Percentiles rank a stretch among this genome's conserved stretches.
Conservation (phyloP, 2,888 invertebrate species). For the Aelia acuminata region DNA sequence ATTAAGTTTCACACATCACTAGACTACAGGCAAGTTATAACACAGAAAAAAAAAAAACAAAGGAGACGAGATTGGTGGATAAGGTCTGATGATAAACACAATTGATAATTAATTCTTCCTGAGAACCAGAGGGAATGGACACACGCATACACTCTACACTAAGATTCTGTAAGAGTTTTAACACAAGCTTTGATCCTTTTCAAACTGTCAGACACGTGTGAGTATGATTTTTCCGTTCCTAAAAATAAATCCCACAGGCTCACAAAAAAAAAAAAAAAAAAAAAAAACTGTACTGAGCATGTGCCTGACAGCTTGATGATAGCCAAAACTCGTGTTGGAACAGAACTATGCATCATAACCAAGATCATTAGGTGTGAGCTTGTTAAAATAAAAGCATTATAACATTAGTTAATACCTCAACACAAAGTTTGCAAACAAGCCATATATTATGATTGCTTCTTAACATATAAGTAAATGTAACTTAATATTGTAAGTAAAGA, state of each 20-base stretch:
- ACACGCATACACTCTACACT: background rate
- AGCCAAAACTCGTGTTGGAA: no score
- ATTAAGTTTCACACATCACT: slow-evolving; percentile 43
- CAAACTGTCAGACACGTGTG: no score
- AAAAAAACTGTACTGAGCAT: no score
- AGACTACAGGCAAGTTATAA: background rate
- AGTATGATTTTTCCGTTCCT: no score
- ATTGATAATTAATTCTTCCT: background rate
- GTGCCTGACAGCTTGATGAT: no score
- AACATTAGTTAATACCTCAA: background rate
- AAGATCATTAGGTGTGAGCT: background rate
- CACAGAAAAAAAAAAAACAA: background rate
- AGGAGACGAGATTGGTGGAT: slow-evolving; percentile 26
- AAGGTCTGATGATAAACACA: background rate
- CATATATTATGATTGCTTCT: background rate
- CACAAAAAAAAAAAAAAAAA: no score
- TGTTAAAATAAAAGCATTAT: background rate
- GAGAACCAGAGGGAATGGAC: background rate
- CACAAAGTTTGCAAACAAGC: background rate
- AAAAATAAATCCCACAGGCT: no score
- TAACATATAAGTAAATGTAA: background rate
- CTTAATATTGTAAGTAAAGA: background rate
- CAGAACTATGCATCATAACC: background rate
- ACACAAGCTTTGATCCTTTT: no score
- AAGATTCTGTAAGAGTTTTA: no score